phyloP scores from a whole-genome alignment of 2,797 vertebrate species.

The Mergus octosetaceus region DNA sequence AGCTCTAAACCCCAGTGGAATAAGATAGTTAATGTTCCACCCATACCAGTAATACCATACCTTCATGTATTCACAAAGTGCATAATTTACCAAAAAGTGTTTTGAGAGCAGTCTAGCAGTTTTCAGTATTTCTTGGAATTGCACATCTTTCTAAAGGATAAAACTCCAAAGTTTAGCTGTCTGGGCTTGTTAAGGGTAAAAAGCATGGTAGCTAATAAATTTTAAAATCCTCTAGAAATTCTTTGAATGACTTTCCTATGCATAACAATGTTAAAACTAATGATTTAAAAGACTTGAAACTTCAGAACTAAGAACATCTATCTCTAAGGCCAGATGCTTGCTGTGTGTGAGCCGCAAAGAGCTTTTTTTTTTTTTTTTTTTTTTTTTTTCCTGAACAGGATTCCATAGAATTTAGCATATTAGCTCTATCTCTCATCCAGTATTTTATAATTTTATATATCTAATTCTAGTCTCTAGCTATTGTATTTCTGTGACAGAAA shows the following conservation, averaged over 20 bases:
- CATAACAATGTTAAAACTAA: neutral
- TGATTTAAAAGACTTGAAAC: neutral
- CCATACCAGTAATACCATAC: neutral
- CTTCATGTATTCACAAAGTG: neutral
- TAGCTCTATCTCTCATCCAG: neutral
- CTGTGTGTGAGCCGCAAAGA: neutral
- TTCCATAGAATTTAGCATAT: neutral
- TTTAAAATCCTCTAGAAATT: neutral
- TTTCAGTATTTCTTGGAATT: constrained; percentile 2
- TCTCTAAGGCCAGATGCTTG: neutral
- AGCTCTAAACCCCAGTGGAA: neutral
- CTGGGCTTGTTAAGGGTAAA: neutral
- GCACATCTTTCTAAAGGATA: neutral
- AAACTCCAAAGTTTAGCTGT: neutral
- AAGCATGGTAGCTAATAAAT: neutral
- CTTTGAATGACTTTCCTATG: neutral
- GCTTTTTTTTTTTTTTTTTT: too few species aligned
- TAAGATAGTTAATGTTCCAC: neutral
- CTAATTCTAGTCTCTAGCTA: neutral
- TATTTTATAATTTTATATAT: neutral
- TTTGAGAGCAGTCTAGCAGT: neutral
- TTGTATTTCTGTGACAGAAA: neutral
- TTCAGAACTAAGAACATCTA: neutral
- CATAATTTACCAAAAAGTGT: neutral
- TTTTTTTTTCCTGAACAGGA: neutral